Base-by-base conservation (phyloP, 2,113 vertebrate genomes). In the Speoplatyrhinus poulsoni region DNA sequence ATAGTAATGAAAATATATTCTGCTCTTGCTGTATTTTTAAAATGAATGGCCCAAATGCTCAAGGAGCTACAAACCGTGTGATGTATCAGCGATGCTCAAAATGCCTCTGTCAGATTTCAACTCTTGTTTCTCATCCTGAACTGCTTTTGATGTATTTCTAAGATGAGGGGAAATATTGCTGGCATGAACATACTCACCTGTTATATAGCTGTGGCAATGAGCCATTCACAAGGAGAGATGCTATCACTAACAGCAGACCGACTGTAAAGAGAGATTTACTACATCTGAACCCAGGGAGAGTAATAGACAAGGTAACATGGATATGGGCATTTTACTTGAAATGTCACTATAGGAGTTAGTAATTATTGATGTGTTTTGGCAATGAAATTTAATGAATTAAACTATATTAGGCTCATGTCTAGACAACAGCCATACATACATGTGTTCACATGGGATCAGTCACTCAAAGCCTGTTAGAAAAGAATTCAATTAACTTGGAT, bases 401-500 rank as follows among this genome's bases (percentile, higher is more conserved):
- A 54, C 17, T 54, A 36, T 72, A 83, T 73, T 70, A 77, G 13
- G n/a, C 54, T 9, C 5, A 60, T 71, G 16, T 8, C 47, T 26
- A 2, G 16, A 15, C 15, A 13, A n/a, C 53, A n/a, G 15, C 15
- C 6, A 55, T 17, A n/a, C n/a, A 55, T 8, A 55, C 69, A 26
- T 26, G 26, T 26, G 26, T 26, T 81, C 85, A 68, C 46, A 47
- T 50, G 63, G 65, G 75, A 72, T 60, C 60, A 46, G 66, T 65
- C 62, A 60, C 55, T 62, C 73, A 62, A 79, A 79, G 69, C 59
- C 67, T 85, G 81, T 66, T 84, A 76, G 82, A 61, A 71, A 65
- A 81, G 36, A 76, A 84, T 83, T 81, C 79, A 80, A 87, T 88
- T 80, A 77, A 80, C 72, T 65, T 67, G n/a, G 67, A 81, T 55